phyloP scores from a whole-genome alignment of 2,888 invertebrate species.

The Leptopilina drosophilae region DNA sequence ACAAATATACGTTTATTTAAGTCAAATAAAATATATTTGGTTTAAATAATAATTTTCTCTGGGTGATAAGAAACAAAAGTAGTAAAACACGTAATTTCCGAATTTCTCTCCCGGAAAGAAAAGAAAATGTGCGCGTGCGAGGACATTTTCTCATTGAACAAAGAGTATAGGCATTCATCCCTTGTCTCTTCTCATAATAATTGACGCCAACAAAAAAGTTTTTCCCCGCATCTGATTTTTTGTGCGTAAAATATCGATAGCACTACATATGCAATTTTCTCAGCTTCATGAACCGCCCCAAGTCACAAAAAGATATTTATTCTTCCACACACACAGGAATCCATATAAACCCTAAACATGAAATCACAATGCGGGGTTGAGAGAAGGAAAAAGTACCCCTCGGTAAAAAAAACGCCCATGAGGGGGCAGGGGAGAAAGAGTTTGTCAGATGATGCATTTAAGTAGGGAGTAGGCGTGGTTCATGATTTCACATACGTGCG shows the following conservation, averaged over 20 bases:
- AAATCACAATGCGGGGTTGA: neutral
- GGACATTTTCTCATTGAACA: neutral
- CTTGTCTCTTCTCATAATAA: neutral
- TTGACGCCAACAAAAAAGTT: neutral
- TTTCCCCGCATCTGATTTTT: too few species aligned
- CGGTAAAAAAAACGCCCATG: slow-evolving; percentile 12
- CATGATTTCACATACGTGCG: slow-evolving; percentile 61
- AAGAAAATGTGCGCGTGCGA: neutral
- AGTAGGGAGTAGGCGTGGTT: slow-evolving; percentile 71
- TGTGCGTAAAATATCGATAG: too few species aligned
- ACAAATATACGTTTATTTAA: too few species aligned
- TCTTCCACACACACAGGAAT: too few species aligned
- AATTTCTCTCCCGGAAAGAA: neutral
- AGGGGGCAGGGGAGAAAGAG: slow-evolving; percentile 40
- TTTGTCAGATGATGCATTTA: slow-evolving; percentile 49
- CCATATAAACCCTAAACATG: too few species aligned
- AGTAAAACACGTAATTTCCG: neutral
- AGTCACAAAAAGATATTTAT: slow-evolving; percentile 18
- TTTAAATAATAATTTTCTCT: too few species aligned
- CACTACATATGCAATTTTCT: too few species aligned
- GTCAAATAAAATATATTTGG: too few species aligned
- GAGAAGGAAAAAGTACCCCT: neutral
- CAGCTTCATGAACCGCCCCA: neutral
- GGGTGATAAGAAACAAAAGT: too few species aligned
- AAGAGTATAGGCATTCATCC: too few species aligned